Conservation (phyloP, 2,797 vertebrate genomes). For the Zalophus californianus region DNA sequence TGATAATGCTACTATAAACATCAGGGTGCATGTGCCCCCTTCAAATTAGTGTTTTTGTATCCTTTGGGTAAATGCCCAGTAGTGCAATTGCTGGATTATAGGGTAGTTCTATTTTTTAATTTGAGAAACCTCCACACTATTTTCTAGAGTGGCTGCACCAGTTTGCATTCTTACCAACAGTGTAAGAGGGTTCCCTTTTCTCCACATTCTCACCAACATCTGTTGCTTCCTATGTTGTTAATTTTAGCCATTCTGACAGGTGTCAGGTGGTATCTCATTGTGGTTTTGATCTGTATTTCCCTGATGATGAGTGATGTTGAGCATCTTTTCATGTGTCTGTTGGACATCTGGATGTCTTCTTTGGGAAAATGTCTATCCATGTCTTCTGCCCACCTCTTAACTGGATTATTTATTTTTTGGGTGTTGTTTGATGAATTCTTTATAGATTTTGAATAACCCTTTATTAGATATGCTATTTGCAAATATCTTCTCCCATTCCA, state of each 20-base stretch:
- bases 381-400: background rate
- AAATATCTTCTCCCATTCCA: background rate
- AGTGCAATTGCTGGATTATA: background rate
- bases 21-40: background rate
- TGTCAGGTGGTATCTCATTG: too few species aligned
- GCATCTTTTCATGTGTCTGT: background rate
- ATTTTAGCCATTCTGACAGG: background rate
- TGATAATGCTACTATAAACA: background rate
- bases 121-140: background rate
- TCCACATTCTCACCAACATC: background rate
- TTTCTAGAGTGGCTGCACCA: background rate
- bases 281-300: too few species aligned
- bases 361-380: background rate
- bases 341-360: background rate
- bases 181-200: background rate
- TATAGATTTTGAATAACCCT: background rate
- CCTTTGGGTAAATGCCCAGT: background rate
- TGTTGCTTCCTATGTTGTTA: background rate
- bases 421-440: background rate
- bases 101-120: background rate
- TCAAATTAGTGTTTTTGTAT: background rate
- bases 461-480: background rate
- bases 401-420: background rate
- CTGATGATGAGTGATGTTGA: background rate
- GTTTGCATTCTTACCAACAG: background rate